A percentile compares a stretch with the other conserved stretches of the same genome.
Conservation (phyloP, 1,140 invertebrate genomes). For the Hyles euphorbiae region DNA sequence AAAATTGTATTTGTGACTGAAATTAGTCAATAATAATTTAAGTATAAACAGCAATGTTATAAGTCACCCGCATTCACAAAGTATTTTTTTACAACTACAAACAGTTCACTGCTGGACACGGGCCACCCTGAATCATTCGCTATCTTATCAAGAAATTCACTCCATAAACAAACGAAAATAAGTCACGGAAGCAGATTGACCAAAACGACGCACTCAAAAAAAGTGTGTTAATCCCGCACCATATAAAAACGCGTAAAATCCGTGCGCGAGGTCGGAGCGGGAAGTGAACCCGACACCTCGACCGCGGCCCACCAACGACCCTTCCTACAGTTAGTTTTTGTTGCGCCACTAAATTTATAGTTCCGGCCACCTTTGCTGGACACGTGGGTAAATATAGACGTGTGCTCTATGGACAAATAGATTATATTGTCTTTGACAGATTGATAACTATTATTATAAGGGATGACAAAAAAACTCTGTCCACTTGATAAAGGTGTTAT, state of each 20-base stretch:
- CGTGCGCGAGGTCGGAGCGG: constrained; percentile 29
- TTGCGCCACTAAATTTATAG: constrained; percentile 48
- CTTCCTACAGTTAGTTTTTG: constrained; percentile 42
- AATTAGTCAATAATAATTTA: too few relatives aligned
- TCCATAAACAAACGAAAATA: constrained; percentile 1
- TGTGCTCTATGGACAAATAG: background rate
- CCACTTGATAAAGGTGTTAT: too few relatives aligned
- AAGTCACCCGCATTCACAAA: too few relatives aligned
- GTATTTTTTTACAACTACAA: too few relatives aligned
- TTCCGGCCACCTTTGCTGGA: constrained; percentile 47
- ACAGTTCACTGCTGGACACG: too few relatives aligned
- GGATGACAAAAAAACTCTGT: too few relatives aligned
- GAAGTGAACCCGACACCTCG: constrained; percentile 57
- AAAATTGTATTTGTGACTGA: too few relatives aligned
- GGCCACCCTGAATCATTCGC: too few relatives aligned
- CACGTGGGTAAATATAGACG: constrained; percentile 52
- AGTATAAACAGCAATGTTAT: too few relatives aligned
- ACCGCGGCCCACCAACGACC: constrained; percentile 53
- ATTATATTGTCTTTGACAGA: too few relatives aligned
- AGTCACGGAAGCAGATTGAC: constrained; percentile 2
- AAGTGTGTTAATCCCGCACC: constrained; percentile 9
- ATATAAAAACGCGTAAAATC: constrained; percentile 8
- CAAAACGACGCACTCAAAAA: constrained; percentile 7
- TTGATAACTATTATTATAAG: too few relatives aligned
- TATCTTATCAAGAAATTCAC: too few relatives aligned